Conservation (phyloP, 2,888 invertebrate species). For the Sesamia inferens region DNA sequence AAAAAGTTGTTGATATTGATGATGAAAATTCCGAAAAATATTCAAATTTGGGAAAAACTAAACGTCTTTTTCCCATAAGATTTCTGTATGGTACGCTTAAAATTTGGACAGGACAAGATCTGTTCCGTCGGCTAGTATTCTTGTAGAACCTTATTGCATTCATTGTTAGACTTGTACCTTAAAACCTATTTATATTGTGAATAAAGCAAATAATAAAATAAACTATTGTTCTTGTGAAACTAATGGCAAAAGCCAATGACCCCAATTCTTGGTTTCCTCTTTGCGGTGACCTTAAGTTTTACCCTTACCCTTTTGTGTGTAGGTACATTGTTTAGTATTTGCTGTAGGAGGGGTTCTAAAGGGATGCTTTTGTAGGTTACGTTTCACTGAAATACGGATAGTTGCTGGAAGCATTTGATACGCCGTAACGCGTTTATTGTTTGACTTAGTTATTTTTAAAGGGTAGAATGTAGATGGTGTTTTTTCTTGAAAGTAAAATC, state of each 20-base stretch:
- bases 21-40: no score
- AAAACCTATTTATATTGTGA: not conserved
- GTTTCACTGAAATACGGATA: not conserved
- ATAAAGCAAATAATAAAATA: not conserved
- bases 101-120: no score
- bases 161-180: not conserved
- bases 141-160: not conserved
- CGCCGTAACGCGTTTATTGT: not conserved
- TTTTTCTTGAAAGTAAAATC: not conserved
- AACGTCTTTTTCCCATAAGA: no score
- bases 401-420: constrained; percentile 2
- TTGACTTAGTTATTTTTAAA: constrained; percentile 14
- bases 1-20: no score
- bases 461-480: not conserved
- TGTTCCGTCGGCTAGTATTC: no score
- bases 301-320: constrained; percentile 36
- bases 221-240: constrained; percentile 7
- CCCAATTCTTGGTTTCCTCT: constrained; percentile 21
- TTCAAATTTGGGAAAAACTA: no score
- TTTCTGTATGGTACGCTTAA: no score
- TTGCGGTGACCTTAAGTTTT: constrained; percentile 42
- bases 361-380: constrained; percentile 36
- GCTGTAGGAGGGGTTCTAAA: constrained; percentile 17
- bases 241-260: constrained; percentile 34
- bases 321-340: constrained; percentile 36